Evolutionary conservation across 2,113 vertebrate species (phyloP).

Genomic region (Nesogale talazaci): DNA sequence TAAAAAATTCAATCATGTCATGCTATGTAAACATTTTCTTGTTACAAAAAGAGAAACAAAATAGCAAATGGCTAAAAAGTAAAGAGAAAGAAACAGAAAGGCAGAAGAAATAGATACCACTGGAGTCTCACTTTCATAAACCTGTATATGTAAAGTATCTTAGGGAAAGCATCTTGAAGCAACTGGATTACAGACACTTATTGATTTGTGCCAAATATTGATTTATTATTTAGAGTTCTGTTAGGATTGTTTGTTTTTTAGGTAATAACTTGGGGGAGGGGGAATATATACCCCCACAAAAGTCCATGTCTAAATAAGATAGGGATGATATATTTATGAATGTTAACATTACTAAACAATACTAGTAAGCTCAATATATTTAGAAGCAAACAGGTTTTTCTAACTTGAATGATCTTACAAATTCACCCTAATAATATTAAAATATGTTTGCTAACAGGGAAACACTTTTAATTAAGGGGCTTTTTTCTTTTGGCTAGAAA

Average conservation of each 20-base stretch:
- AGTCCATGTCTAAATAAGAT: conserved; percentile 10
- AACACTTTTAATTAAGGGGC: conserved; percentile 72
- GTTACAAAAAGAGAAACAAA: conserved; percentile 50
- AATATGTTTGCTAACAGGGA: conserved; percentile 44
- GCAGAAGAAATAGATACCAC: background rate
- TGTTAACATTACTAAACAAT: conserved; percentile 49
- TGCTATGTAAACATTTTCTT: background rate
- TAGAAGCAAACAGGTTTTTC: conserved; percentile 16
- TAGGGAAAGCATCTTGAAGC: conserved; percentile 41
- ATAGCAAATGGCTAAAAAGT: background rate
- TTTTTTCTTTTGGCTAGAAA: conserved; percentile 47
- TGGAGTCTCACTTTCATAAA: background rate
- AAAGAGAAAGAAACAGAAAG: conserved; percentile 5
- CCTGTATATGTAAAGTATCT: conserved; percentile 35
- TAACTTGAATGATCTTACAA: conserved; percentile 52
- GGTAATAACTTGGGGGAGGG: background rate
- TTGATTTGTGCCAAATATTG: background rate
- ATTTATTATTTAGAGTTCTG: conserved; percentile 34
- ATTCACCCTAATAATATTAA: conserved; percentile 61
- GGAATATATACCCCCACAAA: conserved; percentile 34
- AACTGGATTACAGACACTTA: background rate
- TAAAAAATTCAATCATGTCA: conserved; percentile 54
- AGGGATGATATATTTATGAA: conserved; percentile 41
- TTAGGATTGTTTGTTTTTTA: conserved; percentile 45
- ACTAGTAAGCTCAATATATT: conserved; percentile 49